phyloP scores from a whole-genome alignment of 2,888 invertebrate species.

The Heliconius charithonia region DNA sequence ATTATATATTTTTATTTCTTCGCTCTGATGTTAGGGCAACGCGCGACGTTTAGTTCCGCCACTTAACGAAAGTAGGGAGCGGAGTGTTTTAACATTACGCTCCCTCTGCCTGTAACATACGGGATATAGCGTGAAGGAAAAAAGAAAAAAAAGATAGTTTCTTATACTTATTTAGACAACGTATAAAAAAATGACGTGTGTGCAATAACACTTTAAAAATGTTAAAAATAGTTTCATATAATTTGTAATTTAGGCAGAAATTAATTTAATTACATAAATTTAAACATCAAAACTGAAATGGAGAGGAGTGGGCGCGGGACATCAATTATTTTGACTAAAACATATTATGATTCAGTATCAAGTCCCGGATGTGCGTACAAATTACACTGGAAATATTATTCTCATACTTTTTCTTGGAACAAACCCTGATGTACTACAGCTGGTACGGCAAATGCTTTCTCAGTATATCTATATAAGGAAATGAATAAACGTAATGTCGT shows the following conservation, averaged over 20 bases:
- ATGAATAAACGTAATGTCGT: neutral
- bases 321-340: slow-evolving; percentile 30
- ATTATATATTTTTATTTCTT: neutral
- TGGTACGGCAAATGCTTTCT: neutral
- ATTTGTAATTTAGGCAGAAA: neutral
- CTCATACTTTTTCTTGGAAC: slow-evolving; percentile 27
- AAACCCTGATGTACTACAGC: slow-evolving; percentile 12
- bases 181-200: no score
- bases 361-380: slow-evolving; percentile 32
- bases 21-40: no score
- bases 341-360: slow-evolving; percentile 18
- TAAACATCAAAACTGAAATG: neutral
- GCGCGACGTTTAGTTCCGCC: no score
- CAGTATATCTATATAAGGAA: neutral
- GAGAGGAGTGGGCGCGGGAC: slow-evolving; percentile 6
- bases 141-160: no score
- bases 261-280: slow-evolving; percentile 10
- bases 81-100: no score
- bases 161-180: no score
- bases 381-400: slow-evolving; percentile 10
- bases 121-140: no score
- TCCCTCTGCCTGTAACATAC: no score
- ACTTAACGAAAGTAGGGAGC: no score
- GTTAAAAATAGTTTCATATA: no score
- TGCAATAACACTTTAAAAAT: no score